These are phyloP conservation scores for Ataeniobius toweri DNA, from an alignment of 2,797 vertebrate species.

Conservation along the genomic window DNA sequence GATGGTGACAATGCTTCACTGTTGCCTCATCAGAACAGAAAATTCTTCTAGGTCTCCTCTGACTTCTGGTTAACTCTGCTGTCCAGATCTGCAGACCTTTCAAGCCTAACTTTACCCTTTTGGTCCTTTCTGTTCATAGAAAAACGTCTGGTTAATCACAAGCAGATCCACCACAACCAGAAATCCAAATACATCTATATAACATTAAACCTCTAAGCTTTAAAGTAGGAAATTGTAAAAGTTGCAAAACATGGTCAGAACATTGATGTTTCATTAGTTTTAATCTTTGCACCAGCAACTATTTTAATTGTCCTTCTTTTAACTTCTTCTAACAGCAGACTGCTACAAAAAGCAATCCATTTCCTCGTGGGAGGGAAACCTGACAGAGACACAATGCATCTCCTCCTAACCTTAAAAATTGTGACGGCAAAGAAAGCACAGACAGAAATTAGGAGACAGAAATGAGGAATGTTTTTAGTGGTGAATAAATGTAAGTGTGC, in stretches of 20 bases:
- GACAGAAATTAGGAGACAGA: conserved; percentile 32
- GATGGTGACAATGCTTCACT: conserved; percentile 3
- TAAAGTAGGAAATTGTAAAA: no score
- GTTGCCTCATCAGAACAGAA: not conserved
- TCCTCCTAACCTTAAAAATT: conserved; percentile 20
- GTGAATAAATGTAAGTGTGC: conserved; percentile 11
- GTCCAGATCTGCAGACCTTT: not conserved
- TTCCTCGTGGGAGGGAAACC: conserved; percentile 31
- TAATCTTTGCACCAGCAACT: not conserved
- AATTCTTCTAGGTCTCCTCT: not conserved
- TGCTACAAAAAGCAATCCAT: conserved; percentile 47
- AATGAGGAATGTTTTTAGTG: conserved; percentile 4
- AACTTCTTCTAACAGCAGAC: conserved; percentile 10
- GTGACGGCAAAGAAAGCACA: conserved; percentile 35
- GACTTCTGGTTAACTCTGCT: not conserved
- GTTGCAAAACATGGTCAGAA: no score
- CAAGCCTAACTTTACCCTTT: not conserved
- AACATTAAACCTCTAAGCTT: not conserved
- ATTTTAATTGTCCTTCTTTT: conserved; percentile 4
- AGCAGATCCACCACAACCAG: not conserved
- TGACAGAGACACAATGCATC: conserved; percentile 36
- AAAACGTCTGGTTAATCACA: not conserved
- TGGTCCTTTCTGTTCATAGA: not conserved
- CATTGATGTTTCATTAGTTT: no score
- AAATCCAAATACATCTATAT: no score